Evolutionary conservation across 2,888 invertebrate genomes (phyloP).

Genomic region (Geotrupes spiniger): DNA sequence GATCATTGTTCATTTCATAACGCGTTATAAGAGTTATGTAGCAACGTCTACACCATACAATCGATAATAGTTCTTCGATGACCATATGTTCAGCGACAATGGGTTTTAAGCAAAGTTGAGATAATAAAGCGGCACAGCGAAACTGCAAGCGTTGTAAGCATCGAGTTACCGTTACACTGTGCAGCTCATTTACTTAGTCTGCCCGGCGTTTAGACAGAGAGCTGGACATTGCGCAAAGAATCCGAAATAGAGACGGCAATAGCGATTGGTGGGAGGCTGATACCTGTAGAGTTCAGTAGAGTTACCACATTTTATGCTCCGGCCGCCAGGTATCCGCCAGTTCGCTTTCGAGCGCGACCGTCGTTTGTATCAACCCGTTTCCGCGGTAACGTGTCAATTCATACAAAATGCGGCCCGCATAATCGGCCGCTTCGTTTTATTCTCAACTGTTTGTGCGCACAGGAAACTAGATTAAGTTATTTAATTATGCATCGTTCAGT

Average conservation of each 20-base stretch:
- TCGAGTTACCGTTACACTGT: slow-evolving; percentile 3
- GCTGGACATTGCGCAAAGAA: slow-evolving; percentile 11
- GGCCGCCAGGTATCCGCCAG: slow-evolving; percentile 2
- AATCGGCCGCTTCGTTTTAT: neutral
- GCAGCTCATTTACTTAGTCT: neutral
- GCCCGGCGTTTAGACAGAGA: slow-evolving; percentile 3
- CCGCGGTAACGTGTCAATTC: slow-evolving; percentile 4
- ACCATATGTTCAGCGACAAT: too few relatives aligned
- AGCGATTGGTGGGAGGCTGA: slow-evolving; percentile 5
- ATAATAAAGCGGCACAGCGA: too few relatives aligned
- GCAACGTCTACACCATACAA: too few relatives aligned
- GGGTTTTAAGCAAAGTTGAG: too few relatives aligned
- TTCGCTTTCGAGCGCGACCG: neutral
- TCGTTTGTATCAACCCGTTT: neutral
- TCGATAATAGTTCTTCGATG: too few relatives aligned
- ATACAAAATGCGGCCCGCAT: slow-evolving; percentile 2
- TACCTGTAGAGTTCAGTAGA: slow-evolving; percentile 13
- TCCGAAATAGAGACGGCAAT: slow-evolving; percentile 4
- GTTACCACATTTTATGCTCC: slow-evolving; percentile 9
- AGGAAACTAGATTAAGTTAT: too few relatives aligned
- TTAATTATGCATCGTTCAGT: too few relatives aligned
- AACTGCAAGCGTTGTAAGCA: slow-evolving; percentile 1
- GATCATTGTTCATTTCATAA: too few relatives aligned
- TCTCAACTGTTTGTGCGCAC: neutral
- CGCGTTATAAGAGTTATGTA: too few relatives aligned